A percentile compares a stretch with the other conserved stretches of the same genome.
Conservation (phyloP, 1,140 invertebrate genomes). For the Drosophila sp. region DNA sequence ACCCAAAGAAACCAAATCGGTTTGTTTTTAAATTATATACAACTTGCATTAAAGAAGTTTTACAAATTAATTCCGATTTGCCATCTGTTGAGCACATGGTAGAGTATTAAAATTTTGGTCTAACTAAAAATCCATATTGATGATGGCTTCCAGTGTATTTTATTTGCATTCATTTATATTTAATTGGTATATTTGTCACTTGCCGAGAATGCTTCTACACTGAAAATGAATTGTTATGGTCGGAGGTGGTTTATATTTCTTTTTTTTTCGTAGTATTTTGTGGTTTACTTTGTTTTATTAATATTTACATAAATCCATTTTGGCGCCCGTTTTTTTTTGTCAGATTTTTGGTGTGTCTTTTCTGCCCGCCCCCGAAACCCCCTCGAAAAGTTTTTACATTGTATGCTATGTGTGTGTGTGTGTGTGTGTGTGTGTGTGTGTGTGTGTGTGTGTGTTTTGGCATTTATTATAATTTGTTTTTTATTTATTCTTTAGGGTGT, state of each 20-base stretch:
- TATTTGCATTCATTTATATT: conserved; percentile 37
- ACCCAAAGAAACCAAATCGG: too few species aligned
- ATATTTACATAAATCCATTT: conserved; percentile 76
- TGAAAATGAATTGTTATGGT: conserved; percentile 57
- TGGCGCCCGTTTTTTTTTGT: conserved; percentile 33
- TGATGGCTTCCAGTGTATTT: background rate
- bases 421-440: background rate
- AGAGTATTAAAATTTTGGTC: background rate
- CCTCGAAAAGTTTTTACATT: too few species aligned
- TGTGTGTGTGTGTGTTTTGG: conserved; percentile 23
- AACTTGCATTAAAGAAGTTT: too few species aligned
- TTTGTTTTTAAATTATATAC: too few species aligned
- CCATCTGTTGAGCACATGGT: too few species aligned
- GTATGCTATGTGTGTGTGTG: too few species aligned
- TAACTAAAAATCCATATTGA: background rate
- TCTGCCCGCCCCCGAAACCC: too few species aligned
- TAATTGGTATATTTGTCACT: conserved; percentile 73
- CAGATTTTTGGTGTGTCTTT: conserved; percentile 23
- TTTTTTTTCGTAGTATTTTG: background rate
- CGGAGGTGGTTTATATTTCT: background rate
- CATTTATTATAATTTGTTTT: conserved; percentile 42
- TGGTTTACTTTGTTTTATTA: conserved; percentile 40
- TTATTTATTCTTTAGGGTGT: conserved; percentile 31
- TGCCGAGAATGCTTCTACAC: conserved; percentile 32
- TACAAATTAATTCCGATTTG: too few species aligned